Conservation (phyloP, 1,140 invertebrate genomes). For the Sycobia sp. region DNA sequence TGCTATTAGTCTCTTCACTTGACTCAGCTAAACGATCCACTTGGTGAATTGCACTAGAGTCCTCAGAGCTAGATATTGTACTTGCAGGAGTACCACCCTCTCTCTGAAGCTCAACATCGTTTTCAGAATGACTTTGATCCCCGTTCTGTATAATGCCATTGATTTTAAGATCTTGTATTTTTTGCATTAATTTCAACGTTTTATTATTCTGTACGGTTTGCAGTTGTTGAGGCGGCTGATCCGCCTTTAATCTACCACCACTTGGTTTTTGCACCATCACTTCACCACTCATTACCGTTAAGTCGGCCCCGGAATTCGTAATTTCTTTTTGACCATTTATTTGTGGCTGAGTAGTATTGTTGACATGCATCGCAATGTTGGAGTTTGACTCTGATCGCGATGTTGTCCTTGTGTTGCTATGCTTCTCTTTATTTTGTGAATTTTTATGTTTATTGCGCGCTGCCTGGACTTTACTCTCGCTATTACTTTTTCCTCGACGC, state of each 20-base stretch:
- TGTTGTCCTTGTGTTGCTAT: conserved; percentile 46
- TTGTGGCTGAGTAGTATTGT: conserved; percentile 42
- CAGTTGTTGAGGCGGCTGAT: conserved; percentile 43
- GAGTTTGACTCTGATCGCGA: conserved; percentile 54
- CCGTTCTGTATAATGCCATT: conserved; percentile 52
- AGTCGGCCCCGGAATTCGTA: conserved; percentile 44
- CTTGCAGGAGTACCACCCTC: conserved; percentile 57
- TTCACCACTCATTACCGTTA: conserved; percentile 38
- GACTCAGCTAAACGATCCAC: conserved; percentile 48
- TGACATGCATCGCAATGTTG: conserved; percentile 34
- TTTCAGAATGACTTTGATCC: conserved; percentile 49
- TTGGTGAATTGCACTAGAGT: conserved; percentile 51
- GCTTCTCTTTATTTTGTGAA: conserved; percentile 60
- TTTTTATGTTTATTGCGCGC: conserved; percentile 61
- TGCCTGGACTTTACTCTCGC: conserved; percentile 59
- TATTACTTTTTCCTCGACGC: conserved; percentile 58
- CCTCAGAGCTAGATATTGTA: conserved; percentile 56
- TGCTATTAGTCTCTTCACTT: conserved; percentile 48
- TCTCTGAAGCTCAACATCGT: conserved; percentile 49
- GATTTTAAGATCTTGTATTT: conserved; percentile 53
- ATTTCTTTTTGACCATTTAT: conserved; percentile 53
- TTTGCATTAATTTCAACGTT: conserved; percentile 47
- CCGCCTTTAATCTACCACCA: conserved; percentile 46
- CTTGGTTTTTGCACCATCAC: conserved; percentile 49
- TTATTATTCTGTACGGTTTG: conserved; percentile 36